Base-by-base conservation (phyloP, 2,888 invertebrate genomes). In the Lycophotia porphyrea region DNA sequence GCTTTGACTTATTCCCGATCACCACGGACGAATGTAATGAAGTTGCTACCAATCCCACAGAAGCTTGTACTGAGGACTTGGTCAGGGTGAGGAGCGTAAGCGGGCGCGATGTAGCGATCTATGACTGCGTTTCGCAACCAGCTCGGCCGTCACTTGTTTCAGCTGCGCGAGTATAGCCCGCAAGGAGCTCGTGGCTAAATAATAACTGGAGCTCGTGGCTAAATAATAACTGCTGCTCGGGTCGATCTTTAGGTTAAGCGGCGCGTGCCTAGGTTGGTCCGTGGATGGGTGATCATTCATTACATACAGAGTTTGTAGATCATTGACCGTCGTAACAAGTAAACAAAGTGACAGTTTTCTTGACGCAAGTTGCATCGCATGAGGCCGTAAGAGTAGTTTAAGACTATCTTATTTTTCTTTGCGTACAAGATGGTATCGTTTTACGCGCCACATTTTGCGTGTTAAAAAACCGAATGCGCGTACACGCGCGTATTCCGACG, bases 1-100 rank as follows among this genome's bases (percentile, higher is more conserved):
- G 82, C 84, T 79, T 78, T 85, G 85, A 85, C 84, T 87, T 87
- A 87, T 87, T 79, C 64, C 67, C 79, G 71, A 87, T 87, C 78
- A 74, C 78, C 73, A 61, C 81, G 61, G 75, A 81, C 72, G 75
- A 79, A 84, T 75, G 80, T 84, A 87, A 84, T 84, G 80, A 85
- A 81, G 80, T 67, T 65, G 71, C 60, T 80, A 82, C 77, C 78
- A 84, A 82, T 76, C 71, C 72, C 36, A 71, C 58, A 75, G 76
- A 79, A 61, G 42, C 75, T 42, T 71, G 49, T 65, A 64, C 13
- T 52, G 15, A 70, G 36, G 49, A 5, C 5, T 1, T 5, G 2
- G 1, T 0, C 21, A 44, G 24, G 11, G 61, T 76, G 24, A n/a
- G 15, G 21, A 44, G 15, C 15, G 18, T 21, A 5, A 18, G 61